Base-by-base conservation (phyloP, 2,797 vertebrate species). In the Enoplosus armatus region DNA sequence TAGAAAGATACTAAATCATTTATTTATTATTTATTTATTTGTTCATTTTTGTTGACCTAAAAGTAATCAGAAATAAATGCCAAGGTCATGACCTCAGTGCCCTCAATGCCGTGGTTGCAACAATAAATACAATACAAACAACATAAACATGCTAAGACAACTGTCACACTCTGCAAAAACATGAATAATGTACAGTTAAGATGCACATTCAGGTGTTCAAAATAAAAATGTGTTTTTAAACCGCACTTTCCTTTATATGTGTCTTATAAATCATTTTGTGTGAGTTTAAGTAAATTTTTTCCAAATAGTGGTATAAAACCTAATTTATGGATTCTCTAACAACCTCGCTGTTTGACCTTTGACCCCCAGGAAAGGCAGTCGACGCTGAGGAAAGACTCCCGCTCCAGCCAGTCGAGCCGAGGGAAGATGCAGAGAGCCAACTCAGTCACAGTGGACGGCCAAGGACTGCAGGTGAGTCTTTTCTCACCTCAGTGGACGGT, bases 391-490 rank as follows among this genome's bases (percentile, higher is more conserved):
- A 98, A 97, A 65, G 97, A 98, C 84, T 97, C 92, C 75, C 95
- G 92, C 80, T 94, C 81, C 89, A 97, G 92, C 94, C 97, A 96
- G 93, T 92, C 95, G 22, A 93, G 97, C 69, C 89, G 94, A 69
- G 96, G 92, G 76, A 97, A 98, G 92, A 97, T 98, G 95, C 97
- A 98, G 87, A 95, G 97, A 93, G 97, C 97, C 53, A 98, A 99
- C 90, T 98, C 97, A 0, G 96, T 98, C 68, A 99, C 97, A 0
- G 93, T 98, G 73, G 97, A 99, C 55, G 97, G 97, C 48, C 97
- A 98, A 93, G 97, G 97, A 33, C 95, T 99, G 79, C 98, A 99
- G 98, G 98, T 97, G 33, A 55, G 62, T 31, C 2, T 1, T 7
- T 11, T 18, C 8, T 20, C 1, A 11, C 10, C 29, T 27, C 39